phyloP scores from a whole-genome alignment of 2,113 vertebrate genomes.

The Anguilla japonica region DNA sequence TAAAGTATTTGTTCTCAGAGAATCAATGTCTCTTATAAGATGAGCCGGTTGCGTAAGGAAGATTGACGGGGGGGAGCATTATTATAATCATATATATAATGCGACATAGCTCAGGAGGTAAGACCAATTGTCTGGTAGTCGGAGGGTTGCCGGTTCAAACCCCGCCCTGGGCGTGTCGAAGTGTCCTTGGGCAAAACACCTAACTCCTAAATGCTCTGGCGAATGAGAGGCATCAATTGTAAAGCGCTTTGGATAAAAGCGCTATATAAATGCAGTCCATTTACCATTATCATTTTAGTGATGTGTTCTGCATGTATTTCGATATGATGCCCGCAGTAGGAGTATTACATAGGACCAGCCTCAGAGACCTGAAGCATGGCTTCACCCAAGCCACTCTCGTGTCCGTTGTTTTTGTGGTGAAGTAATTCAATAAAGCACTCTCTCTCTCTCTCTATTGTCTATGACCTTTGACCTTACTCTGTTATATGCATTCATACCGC shows the following conservation, averaged over 20 bases:
- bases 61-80: neutral
- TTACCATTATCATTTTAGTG: too few relatives aligned
- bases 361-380: neutral
- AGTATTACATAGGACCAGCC: neutral
- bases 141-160: too few relatives aligned
- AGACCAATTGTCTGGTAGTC: too few relatives aligned
- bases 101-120: too few relatives aligned
- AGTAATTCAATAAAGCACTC: neutral
- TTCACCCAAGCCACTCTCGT: neutral
- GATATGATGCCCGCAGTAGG: neutral
- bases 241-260: too few relatives aligned
- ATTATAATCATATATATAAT: neutral
- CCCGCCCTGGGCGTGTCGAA: too few relatives aligned
- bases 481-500: neutral
- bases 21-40: neutral
- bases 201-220: too few relatives aligned
- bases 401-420: neutral
- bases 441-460: neutral
- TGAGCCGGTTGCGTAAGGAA: neutral
- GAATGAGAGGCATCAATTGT: too few relatives aligned
- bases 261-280: too few relatives aligned
- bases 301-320: neutral
- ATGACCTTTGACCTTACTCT: neutral
- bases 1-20: neutral
- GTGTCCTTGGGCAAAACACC: too few relatives aligned